Conservation (phyloP, 2,888 invertebrate genomes). For the Tridacna gigas region DNA sequence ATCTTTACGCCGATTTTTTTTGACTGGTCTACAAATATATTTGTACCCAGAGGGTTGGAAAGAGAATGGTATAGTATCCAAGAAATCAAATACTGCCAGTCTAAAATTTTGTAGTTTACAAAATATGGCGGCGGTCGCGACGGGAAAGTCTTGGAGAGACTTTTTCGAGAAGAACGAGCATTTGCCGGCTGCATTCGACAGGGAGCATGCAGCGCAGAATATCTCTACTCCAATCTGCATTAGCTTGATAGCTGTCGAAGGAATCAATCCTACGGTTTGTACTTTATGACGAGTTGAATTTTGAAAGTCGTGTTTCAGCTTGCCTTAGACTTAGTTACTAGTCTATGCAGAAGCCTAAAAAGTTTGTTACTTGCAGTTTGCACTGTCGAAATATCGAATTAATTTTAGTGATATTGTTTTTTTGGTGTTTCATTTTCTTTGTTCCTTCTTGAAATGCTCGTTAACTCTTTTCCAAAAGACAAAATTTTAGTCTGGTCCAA, state of each 20-base stretch:
- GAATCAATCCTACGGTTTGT: constrained; percentile 62
- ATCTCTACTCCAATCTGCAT: constrained; percentile 79
- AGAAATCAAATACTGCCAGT: constrained; percentile 6
- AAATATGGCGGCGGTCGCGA: constrained; percentile 77
- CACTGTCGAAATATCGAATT: too few relatives aligned
- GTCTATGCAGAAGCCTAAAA: too few relatives aligned
- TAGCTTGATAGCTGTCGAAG: constrained; percentile 74
- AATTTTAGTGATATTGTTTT: too few relatives aligned
- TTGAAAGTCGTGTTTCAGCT: constrained; percentile 12
- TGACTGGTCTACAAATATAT: not conserved
- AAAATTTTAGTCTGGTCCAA: too few relatives aligned
- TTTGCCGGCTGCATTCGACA: constrained; percentile 79
- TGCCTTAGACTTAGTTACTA: too few relatives aligned
- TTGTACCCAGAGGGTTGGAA: not conserved
- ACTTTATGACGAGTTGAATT: not conserved
- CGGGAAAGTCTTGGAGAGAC: constrained; percentile 78
- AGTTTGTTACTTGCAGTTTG: too few relatives aligned
- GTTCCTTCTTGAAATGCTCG: too few relatives aligned
- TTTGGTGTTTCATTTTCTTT: too few relatives aligned
- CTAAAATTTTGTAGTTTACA: constrained; percentile 48
- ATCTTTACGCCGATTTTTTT: not conserved
- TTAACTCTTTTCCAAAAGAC: too few relatives aligned
- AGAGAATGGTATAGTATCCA: not conserved
- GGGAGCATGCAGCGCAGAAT: constrained; percentile 77
- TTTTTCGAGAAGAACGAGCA: constrained; percentile 76